Evolutionary conservation across 2,113 vertebrate genomes (phyloP).

Genomic region (Vanacampus margaritifer): DNA sequence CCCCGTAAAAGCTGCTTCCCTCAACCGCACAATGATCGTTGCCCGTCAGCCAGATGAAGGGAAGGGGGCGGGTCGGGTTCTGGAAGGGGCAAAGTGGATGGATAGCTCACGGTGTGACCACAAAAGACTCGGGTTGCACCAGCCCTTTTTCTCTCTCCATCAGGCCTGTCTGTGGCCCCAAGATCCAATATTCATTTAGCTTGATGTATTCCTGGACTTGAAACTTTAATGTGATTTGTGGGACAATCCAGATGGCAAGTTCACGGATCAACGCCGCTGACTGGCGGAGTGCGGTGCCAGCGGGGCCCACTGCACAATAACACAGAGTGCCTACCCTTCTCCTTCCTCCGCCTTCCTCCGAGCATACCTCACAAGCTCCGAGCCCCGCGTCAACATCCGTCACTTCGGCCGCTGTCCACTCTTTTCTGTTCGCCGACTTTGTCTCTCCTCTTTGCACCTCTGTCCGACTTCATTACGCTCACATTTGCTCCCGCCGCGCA

Average conservation of each 20-base stretch:
- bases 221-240: slow-evolving; percentile 81
- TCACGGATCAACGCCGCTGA: slow-evolving; percentile 75
- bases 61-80: slow-evolving; percentile 18
- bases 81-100: slow-evolving; percentile 38
- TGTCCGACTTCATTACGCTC: slow-evolving; percentile 56
- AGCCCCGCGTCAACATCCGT: slow-evolving; percentile 28
- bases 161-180: slow-evolving; percentile 65
- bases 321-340: slow-evolving; percentile 45
- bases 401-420: slow-evolving; percentile 42
- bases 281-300: slow-evolving; percentile 71
- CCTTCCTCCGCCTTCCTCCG: slow-evolving; percentile 28
- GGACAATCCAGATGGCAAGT: slow-evolving; percentile 79
- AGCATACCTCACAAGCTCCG: slow-evolving; percentile 26
- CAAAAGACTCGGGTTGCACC: slow-evolving; percentile 61
- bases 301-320: slow-evolving; percentile 72
- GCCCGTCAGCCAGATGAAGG: slow-evolving; percentile 40
- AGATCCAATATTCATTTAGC: slow-evolving; percentile 78
- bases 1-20: not conserved
- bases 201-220: slow-evolving; percentile 78
- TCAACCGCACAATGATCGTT: slow-evolving; percentile 30
- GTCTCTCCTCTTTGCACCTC: slow-evolving; percentile 31
- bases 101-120: slow-evolving; percentile 69
- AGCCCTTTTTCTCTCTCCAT: slow-evolving; percentile 63
- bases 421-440: slow-evolving; percentile 9
- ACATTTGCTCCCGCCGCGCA: slow-evolving; percentile 38